These are phyloP conservation scores for Abramis brama DNA, from an alignment of 2,113 vertebrate genomes.

Conservation along the genomic window DNA sequence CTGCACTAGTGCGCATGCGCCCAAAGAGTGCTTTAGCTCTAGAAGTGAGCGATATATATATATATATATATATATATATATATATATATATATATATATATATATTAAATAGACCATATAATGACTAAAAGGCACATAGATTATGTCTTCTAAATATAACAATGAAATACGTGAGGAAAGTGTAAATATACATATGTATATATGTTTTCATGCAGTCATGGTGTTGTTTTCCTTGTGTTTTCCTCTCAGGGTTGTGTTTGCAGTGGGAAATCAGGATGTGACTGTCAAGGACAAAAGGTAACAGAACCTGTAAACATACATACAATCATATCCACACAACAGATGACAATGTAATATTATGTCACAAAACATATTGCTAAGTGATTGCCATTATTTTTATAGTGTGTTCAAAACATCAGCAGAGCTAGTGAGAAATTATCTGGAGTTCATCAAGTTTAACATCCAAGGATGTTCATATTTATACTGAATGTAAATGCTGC, in stretches of 20 bases:
- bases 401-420: neutral
- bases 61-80: too few relatives aligned
- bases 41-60: too few relatives aligned
- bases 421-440: neutral
- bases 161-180: too few relatives aligned
- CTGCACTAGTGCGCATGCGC: too few relatives aligned
- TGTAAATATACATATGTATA: too few relatives aligned
- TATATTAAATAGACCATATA: too few relatives aligned
- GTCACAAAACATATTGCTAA: neutral
- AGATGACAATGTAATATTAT: neutral
- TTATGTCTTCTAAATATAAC: too few relatives aligned
- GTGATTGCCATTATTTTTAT: neutral
- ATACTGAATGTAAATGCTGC: conserved; percentile 16
- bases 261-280: conserved; percentile 64
- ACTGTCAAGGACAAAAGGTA: conserved; percentile 75
- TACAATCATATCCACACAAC: neutral
- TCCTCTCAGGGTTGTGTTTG: conserved; percentile 53
- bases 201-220: neutral
- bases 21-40: too few relatives aligned
- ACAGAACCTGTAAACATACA: neutral
- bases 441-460: neutral
- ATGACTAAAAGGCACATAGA: too few relatives aligned
- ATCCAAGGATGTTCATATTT: neutral
- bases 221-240: conserved; percentile 24
- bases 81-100: too few relatives aligned